A percentile compares a stretch with the other conserved stretches of the same genome.
These are phyloP conservation scores for Andrena bicolor DNA, from an alignment of 2,888 invertebrate genomes.

Conservation along the genomic window DNA sequence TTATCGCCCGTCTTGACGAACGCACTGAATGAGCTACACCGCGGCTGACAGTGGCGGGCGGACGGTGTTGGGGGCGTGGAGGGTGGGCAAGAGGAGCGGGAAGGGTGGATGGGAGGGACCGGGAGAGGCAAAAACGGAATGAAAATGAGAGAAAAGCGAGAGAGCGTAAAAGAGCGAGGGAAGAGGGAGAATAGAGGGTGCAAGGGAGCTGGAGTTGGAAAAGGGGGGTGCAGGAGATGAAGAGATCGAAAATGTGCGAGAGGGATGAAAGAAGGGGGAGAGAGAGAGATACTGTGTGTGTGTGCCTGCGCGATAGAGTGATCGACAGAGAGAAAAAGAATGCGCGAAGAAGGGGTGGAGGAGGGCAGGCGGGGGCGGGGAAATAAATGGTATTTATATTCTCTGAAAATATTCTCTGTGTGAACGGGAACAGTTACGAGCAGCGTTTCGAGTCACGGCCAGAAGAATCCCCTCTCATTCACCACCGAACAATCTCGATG, in stretches of 20 bases:
- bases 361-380: background rate
- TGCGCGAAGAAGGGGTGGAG: background rate
- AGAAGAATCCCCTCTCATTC: conserved; percentile 45
- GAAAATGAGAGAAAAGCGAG: background rate
- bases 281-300: too few relatives aligned
- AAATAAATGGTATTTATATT: conserved; percentile 46
- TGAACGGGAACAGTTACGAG: conserved; percentile 26
- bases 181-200: background rate
- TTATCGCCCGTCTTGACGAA: conserved; percentile 24
- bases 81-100: background rate
- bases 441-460: conserved; percentile 22
- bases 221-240: conserved; percentile 1
- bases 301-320: background rate
- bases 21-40: conserved; percentile 15
- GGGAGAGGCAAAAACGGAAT: conserved; percentile 14
- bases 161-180: background rate
- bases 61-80: background rate
- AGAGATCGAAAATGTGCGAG: conserved; percentile 1
- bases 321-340: background rate
- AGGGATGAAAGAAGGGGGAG: background rate
- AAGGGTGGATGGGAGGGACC: background rate
- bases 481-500: conserved; percentile 56
- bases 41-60: background rate
- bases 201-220: background rate
- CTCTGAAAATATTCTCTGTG: conserved; percentile 28